A percentile compares a stretch with the other conserved stretches of the same genome.
Conservation (phyloP, 2,888 invertebrate genomes). For the Listrodromus nycthemerus region DNA sequence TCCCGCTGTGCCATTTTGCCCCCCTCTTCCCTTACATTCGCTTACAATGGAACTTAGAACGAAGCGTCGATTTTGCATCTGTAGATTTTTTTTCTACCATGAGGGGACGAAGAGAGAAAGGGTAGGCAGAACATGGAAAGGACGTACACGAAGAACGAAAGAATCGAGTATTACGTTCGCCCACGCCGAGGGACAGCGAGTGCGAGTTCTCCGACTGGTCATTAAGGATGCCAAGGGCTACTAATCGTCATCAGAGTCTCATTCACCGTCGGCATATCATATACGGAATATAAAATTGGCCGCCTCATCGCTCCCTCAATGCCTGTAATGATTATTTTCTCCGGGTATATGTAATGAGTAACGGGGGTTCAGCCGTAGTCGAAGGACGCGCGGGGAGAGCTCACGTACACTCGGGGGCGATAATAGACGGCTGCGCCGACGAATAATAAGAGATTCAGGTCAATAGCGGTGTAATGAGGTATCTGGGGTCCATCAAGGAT, state of each 20-base stretch:
- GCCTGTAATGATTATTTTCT: conserved; percentile 81
- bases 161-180: conserved; percentile 43
- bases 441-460: conserved; percentile 81
- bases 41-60: not conserved
- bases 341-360: conserved; percentile 77
- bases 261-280: conserved; percentile 76
- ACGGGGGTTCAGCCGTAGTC: conserved; percentile 65
- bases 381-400: conserved; percentile 37
- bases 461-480: conserved; percentile 80
- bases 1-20: no score
- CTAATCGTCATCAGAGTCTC: conserved; percentile 81
- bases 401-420: conserved; percentile 49
- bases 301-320: conserved; percentile 74
- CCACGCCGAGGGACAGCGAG: conserved; percentile 40
- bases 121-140: conserved; percentile 6
- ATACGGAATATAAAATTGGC: conserved; percentile 78
- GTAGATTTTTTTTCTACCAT: not conserved
- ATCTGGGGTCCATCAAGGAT: conserved; percentile 75
- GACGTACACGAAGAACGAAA: not conserved
- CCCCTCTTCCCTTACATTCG: no score
- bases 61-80: conserved; percentile 9
- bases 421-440: conserved; percentile 68
- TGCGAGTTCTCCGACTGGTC: conserved; percentile 61
- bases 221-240: conserved; percentile 77
- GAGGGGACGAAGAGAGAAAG: not conserved